Percentiles rank a stretch among this genome's conserved stretches.
phyloP scores from a whole-genome alignment of 2,888 invertebrate species.

The Agonopterix alstromeriana region DNA sequence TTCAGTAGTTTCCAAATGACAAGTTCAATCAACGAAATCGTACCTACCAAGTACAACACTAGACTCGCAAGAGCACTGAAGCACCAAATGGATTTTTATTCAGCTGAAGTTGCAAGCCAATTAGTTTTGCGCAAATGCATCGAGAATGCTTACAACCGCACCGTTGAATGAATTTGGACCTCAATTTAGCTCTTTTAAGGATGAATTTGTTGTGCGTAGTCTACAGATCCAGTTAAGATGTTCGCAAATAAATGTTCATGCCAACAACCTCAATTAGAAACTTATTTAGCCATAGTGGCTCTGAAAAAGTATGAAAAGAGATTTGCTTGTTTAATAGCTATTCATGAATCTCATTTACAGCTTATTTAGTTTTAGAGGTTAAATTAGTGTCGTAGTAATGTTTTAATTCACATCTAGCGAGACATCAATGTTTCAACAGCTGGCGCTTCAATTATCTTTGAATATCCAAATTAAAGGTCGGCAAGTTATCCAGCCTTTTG shows the following conservation, averaged over 20 bases:
- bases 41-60: constrained; percentile 23
- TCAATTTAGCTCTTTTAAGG: constrained; percentile 21
- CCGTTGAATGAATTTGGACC: constrained; percentile 35
- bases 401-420: too few species aligned
- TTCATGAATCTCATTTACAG: too few species aligned
- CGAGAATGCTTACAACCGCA: constrained; percentile 44
- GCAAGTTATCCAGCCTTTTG: too few species aligned
- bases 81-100: constrained; percentile 58
- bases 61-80: constrained; percentile 30
- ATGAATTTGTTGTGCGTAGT: constrained; percentile 12
- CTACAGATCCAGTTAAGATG: neutral
- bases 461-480: too few species aligned
- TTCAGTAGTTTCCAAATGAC: constrained; percentile 7
- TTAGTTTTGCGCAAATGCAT: constrained; percentile 61
- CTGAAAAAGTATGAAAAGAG: too few species aligned
- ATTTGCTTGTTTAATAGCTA: too few species aligned
- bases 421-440: too few species aligned
- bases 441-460: too few species aligned
- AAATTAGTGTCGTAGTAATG: too few species aligned
- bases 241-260: constrained; percentile 13
- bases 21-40: too few species aligned
- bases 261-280: constrained; percentile 14
- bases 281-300: neutral
- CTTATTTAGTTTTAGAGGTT: too few species aligned
- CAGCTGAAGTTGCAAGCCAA: constrained; percentile 55